Percentiles rank a stretch among this genome's conserved stretches.
Conservation (phyloP, 2,113 vertebrate species). For the Labeo rohita region DNA sequence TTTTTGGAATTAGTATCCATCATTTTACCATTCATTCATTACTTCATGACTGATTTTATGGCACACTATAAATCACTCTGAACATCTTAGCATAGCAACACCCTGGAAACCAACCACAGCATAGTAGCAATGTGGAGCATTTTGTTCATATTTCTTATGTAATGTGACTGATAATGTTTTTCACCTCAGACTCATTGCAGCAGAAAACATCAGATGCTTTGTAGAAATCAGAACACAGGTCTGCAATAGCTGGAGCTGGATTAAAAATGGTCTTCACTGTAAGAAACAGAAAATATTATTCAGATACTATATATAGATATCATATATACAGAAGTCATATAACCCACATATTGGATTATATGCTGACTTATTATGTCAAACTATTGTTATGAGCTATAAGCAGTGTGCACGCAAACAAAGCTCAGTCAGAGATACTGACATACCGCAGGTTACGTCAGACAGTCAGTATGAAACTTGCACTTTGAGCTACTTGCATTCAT, state of each 20-base stretch:
- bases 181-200: conserved; percentile 98
- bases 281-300: conserved; percentile 51
- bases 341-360: not conserved
- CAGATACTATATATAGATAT: not conserved
- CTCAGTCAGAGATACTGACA: not conserved
- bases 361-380: not conserved
- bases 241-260: conserved; percentile 88
- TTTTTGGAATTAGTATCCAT: not conserved
- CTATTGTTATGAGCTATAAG: conserved; percentile 12
- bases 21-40: not conserved
- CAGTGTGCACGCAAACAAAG: not conserved
- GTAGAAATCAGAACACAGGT: conserved; percentile 88
- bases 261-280: conserved; percentile 96
- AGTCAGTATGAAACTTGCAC: conserved; percentile 32
- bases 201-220: conserved; percentile 89
- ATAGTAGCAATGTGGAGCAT: not conserved
- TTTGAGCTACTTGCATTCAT: not conserved
- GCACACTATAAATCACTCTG: not conserved
- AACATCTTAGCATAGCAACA: not conserved
- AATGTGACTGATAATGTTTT: conserved; percentile 14
- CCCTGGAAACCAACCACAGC: not conserved
- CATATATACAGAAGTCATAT: not conserved
- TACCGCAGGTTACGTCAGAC: conserved; percentile 18
- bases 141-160: not conserved
- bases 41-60: not conserved